Base-by-base conservation (phyloP, 2,113 vertebrate genomes). In the Oxygymnocypris stewartii region DNA sequence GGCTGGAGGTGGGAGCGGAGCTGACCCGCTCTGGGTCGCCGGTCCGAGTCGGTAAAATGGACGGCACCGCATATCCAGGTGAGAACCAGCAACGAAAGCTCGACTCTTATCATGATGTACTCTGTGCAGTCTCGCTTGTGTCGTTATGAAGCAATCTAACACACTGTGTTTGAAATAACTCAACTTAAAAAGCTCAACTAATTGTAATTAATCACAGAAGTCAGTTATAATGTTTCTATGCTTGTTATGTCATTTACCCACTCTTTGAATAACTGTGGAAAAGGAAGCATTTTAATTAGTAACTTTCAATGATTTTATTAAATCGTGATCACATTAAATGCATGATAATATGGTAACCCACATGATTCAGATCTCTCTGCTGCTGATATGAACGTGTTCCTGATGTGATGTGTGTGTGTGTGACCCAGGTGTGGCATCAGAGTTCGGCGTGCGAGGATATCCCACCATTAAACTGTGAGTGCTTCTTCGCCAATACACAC, bases 391-490 rank as follows among this genome's bases (percentile, higher is more conserved):
- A n/a, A n/a, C n/a, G n/a, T n/a, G n/a, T n/a, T n/a, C n/a, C n/a
- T n/a, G n/a, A n/a, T n/a, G n/a, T n/a, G n/a, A n/a, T n/a, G n/a
- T n/a, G n/a, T n/a, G n/a, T 37, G 37, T 37, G 37, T 37, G 37
- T 85, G 63, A 57, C n/a, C n/a, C 90, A 99, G 98, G 97, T 91
- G 94, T 98, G 92, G 96, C 98, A 25, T 98, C 98, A 85, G 97
- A 99, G 92, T 99, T 97, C 89, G 98, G 97, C 84, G 98, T 99
- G 75, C 95, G 97, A 88, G 98, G 98, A 90, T 99, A 98, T 93
- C 98, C 98, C 89, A 99, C 98, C 74, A 99, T 99, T 94, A 99
- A 99, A 90, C 94, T n/a, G n/a, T n/a, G n/a, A n/a, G n/a, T n/a
- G n/a, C n/a, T n/a, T n/a, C n/a, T n/a, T n/a, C n/a, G n/a, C n/a